A percentile compares a stretch with the other conserved stretches of the same genome.
Conservation (phyloP, 2,888 invertebrate species). For the Nemurella pictetii region DNA sequence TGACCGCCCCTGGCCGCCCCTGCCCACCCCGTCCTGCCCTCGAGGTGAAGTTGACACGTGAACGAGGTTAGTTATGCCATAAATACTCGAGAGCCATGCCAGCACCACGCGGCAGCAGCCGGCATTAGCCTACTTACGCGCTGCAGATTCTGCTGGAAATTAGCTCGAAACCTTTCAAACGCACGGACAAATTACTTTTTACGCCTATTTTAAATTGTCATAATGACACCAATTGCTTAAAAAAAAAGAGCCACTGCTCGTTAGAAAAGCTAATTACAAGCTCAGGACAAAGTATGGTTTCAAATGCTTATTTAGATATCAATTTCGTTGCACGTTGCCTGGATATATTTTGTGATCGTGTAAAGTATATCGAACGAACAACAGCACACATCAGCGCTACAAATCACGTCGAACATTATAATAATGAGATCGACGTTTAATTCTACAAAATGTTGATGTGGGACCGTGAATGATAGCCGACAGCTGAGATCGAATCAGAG, state of each 20-base stretch:
- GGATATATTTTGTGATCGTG: not conserved
- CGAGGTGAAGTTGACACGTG: not conserved
- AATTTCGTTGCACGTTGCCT: not conserved
- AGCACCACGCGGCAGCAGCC: no score
- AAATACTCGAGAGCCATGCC: not conserved
- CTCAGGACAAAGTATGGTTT: not conserved
- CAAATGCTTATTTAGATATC: not conserved
- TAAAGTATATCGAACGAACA: not conserved
- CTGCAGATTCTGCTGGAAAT: not conserved
- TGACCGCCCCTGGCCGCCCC: no score
- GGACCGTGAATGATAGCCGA: not conserved
- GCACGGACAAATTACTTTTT: not conserved
- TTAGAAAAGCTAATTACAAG: not conserved
- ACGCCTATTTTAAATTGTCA: not conserved
- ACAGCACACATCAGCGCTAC: not conserved
- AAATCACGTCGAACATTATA: not conserved
- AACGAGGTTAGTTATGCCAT: not conserved
- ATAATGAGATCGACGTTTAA: not conserved
- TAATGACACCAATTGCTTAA: not conserved
- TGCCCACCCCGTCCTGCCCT: no score
- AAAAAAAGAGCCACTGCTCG: not conserved
- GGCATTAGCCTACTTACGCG: not conserved
- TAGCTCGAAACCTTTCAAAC: not conserved
- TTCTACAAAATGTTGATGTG: not conserved
- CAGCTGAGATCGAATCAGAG: not conserved